phyloP scores from a whole-genome alignment of 2,888 invertebrate genomes.

The Melieria omissa region DNA sequence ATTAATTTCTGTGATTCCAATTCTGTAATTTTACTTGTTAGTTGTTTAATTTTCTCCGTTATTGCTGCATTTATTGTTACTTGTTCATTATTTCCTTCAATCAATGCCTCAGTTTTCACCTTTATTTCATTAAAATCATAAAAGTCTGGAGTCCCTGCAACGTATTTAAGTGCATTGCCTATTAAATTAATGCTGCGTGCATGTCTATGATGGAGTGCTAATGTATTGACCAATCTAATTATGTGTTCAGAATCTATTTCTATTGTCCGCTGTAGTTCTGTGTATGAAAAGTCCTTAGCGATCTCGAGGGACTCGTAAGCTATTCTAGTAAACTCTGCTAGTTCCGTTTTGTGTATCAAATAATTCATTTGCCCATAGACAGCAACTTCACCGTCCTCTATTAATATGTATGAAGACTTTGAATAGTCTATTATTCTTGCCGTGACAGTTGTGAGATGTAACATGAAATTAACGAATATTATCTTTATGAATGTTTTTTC shows the following conservation, averaged over 20 bases:
- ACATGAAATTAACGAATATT: no score
- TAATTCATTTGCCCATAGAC: neutral
- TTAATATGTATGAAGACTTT: neutral
- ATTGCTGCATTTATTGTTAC: neutral
- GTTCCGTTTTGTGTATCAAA: slow-evolving; percentile 6
- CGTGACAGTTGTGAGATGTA: neutral
- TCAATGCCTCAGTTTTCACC: neutral
- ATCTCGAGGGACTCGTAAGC: neutral
- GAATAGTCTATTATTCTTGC: slow-evolving; percentile 7
- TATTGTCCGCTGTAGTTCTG: neutral
- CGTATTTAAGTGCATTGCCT: no score
- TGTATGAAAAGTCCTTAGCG: neutral
- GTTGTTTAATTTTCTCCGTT: no score
- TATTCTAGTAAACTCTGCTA: neutral
- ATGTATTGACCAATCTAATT: slow-evolving; percentile 1
- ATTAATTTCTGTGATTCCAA: no score
- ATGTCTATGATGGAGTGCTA: no score
- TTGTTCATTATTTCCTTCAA: neutral
- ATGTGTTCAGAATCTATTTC: neutral
- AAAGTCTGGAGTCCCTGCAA: no score
- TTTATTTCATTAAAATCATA: neutral
- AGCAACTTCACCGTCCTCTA: slow-evolving; percentile 12
- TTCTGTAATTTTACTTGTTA: no score
- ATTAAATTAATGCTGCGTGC: no score
- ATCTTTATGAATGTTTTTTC: no score